Base-by-base conservation (phyloP, 2,113 vertebrate genomes). In the Ifrita kowaldi region DNA sequence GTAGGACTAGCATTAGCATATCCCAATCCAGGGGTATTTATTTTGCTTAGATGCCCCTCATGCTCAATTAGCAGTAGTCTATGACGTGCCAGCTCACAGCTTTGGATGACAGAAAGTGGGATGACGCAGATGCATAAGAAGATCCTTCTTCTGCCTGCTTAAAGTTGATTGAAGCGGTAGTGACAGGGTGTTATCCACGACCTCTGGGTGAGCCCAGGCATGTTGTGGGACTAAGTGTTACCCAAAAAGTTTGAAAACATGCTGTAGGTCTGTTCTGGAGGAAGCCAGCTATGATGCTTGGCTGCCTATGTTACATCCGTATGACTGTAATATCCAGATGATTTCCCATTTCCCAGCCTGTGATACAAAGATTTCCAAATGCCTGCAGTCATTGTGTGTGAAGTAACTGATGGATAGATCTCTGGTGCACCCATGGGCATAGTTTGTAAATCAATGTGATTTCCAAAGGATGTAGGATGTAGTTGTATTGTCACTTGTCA, bases 131-230 rank as follows among this genome's bases (percentile, higher is more conserved):
- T 35, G 16, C 0, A 26, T 1, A 4, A 56, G 30, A 86, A 77
- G 60, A 71, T 85, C 52, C 37, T 64, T 20, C 32, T 90, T 76
- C 14, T 81, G 12, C 11, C 16, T 59, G 13, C 44, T 84, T 86
- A 80, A 74, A 77, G 32, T 7, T 63, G 16, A 56, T 75, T 78
- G 47, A 59, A 91, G 47, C 56, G 32, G 27, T 53, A 55, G 65
- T 46, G 37, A 39, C 1, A 1, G 13, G 8, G 6, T 77, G n/a
- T n/a, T 59, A 8, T 89, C 24, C 10, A 3, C 15, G 55, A 7
- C 23, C 46, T 52, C 47, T 7, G 3, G 6, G 26, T 80, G 30
- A 83, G n/a, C 22, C 13, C 22, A 0, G 0, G 13, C 11, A 6
- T 28, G 16, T 14, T 70, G 21, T 59, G 47, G 7, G 23, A 67